Evolutionary conservation across 1,140 invertebrate genomes (phyloP), one percentile per base, ranked within the genome.

Genomic region (Tribolium madens): DNA sequence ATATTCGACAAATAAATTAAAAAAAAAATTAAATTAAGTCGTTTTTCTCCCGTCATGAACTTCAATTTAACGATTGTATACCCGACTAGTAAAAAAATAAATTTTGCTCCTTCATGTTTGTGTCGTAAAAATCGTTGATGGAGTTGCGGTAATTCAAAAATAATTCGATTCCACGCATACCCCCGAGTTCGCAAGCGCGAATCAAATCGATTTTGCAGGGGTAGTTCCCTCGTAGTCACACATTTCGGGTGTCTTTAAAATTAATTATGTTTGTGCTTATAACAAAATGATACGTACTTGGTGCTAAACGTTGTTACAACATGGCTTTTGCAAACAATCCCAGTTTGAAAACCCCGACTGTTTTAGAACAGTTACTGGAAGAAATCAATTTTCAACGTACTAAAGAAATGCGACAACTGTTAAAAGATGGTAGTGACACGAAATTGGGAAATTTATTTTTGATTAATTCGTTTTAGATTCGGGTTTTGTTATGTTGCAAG

Each of bases 341-440:
- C 6, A 86, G 88, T 50, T 82, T 92, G 36, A 90, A 91, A 83
- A 88, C 90, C 21, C 90, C 93, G 10, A 95, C 92, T n/a, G 90
- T 92, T 84, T 85, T 96, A 76, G 94, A 96, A 83, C 94, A 95
- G 82, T 87, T 97, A 15, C 87, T 97, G 13, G 94, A 96, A 83
- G 95, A 97, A 85, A 96, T 97, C 76, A 95, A 95, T 85, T 96
- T 96, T 83, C 95, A 96, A 84, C 89, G 95, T 64, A 94, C 94
- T 3, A 96, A 96, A 86, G 95, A 97, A 87, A 94, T 96, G 90
- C 87, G 95, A 47, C 94, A 96, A 86, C 87, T 95, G 80, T 88
- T 95, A 76, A 95, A 95, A 87, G 94, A 95, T 88, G 94, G 94
- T 95, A 86, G 86, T 88, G 83, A 12, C 5, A 26, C 3, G 42